Evolutionary conservation across 92 coral and sea anemone species (phyloP), one percentile per base, ranked within the genome.

Genomic region (Metridium senile): DNA sequence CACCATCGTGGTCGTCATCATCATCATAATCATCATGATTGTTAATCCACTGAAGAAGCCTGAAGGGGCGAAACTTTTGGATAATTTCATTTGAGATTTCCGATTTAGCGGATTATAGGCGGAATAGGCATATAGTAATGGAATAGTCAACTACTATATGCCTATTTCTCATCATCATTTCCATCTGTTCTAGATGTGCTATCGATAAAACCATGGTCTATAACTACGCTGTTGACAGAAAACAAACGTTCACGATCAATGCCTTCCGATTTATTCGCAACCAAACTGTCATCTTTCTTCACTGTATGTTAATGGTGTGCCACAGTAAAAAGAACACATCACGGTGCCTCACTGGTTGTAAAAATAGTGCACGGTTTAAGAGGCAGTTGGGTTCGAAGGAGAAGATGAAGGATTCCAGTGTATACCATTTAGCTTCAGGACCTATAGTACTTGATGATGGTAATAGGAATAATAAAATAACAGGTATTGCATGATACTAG

Each of bases 271-370:
- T 82, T 62, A 66, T 82, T 17, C 30, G 61, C 47, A 68, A 82
- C 0, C 70, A 74, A 35, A 66, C 75, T 16, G 74, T 65, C 28
- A 79, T 74, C 19, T 74, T 63, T 18, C 72, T 82, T 0, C 86
- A 82, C 47, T 82, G 86, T 43, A 65, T 74, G 28, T 75, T 82
- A 9, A 67, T 82, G 27, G 86, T 72, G 20, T 82, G 86, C 54
- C 81, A 82, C 71, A 57, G 33, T 30, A 74, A 35, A 34, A n/a
- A 64, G 9, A 26, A 66, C 39, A 27, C 28, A 19, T 82, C 86
- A 28, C 75, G 71, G 68, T 82, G 86, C 66, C 70, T 66, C 34
- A 72, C 54, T 30, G 86, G 86, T 1, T 82, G 86, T 49, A 30
- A 26, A 25, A 70, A 65, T 22, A 59, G 22, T 10, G 11, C 1